Percentiles rank a stretch among this genome's conserved stretches.
Conservation (phyloP, 1,140 invertebrate species). For the Panonychus citri region DNA sequence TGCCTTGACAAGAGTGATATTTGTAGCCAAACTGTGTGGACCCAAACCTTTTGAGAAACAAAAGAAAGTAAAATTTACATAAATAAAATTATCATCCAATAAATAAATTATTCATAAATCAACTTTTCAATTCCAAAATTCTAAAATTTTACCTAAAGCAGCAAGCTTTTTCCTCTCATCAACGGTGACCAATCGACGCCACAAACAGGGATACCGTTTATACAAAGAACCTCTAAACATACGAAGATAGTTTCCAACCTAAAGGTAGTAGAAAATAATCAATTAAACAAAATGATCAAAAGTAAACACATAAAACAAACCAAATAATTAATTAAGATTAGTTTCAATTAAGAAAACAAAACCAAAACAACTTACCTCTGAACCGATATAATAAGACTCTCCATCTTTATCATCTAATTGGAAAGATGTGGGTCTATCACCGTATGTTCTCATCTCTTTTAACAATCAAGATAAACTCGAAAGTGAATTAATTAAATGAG, state of each 20-base stretch:
- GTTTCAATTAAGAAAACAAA: no score
- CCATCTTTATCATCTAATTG: constrained; percentile 81
- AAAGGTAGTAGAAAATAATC: background rate
- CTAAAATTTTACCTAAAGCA: constrained; percentile 39
- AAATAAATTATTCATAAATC: no score
- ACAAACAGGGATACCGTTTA: constrained; percentile 94
- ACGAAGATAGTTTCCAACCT: constrained; percentile 86
- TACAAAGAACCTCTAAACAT: constrained; percentile 92
- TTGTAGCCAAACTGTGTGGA: constrained; percentile 78
- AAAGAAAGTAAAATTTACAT: constrained; percentile 8
- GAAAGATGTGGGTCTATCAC: constrained; percentile 90
- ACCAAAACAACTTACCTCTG: constrained; percentile 47
- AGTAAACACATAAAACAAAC: background rate
- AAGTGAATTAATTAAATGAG: no score
- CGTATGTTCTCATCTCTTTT: constrained; percentile 43
- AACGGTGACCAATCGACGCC: constrained; percentile 72
- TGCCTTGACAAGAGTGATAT: constrained; percentile 72
- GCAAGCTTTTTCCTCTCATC: constrained; percentile 87
- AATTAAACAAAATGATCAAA: background rate
- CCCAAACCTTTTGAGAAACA: constrained; percentile 34
- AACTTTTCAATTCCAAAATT: background rate
- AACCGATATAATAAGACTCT: constrained; percentile 85
- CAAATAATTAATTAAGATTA: background rate
- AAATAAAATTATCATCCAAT: no score
- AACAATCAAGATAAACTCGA: no score